Percentiles rank a stretch among this genome's conserved stretches.
phyloP scores from a whole-genome alignment of 2,888 invertebrate species.

The Acrobeloides nanus region DNA sequence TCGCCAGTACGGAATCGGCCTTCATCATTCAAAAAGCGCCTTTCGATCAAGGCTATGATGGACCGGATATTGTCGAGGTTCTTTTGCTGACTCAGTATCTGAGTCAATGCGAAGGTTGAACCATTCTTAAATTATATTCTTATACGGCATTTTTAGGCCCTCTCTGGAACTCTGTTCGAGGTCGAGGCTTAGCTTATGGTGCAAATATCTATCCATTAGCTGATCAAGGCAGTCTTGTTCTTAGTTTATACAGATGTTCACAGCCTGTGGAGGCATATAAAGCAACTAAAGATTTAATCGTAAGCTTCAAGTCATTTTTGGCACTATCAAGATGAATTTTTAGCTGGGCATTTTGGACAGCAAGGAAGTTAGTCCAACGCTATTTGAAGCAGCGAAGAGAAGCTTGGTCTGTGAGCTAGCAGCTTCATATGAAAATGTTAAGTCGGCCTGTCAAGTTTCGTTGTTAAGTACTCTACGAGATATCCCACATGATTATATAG shows the following conservation, averaged over 20 bases:
- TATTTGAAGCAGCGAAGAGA: conserved; percentile 75
- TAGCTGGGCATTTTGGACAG: conserved; percentile 55
- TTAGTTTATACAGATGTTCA: conserved; percentile 70
- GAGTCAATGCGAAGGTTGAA: too few species aligned
- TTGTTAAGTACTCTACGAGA: conserved; percentile 68
- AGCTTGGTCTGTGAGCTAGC: conserved; percentile 80
- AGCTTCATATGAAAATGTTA: conserved; percentile 71
- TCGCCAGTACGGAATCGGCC: too few species aligned
- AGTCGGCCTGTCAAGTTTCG: conserved; percentile 67
- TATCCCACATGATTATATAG: conserved; percentile 53
- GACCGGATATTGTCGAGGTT: too few species aligned
- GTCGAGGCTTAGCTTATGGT: conserved; percentile 75
- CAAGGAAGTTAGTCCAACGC: conserved; percentile 65
- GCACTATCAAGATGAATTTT: conserved; percentile 1
- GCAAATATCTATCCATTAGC: conserved; percentile 63
- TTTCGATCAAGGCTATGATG: too few species aligned
- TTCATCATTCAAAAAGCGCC: too few species aligned
- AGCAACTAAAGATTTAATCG: conserved; percentile 69
- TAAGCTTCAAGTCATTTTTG: conserved; percentile 52
- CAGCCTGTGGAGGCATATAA: conserved; percentile 73
- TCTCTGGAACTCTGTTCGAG: conserved; percentile 66
- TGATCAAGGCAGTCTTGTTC: conserved; percentile 64
- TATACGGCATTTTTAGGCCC: too few species aligned
- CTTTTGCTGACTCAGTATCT: too few species aligned
- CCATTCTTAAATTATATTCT: too few species aligned